Conservation (phyloP, 1,140 invertebrate species). For the Euwallacea fornicatus region DNA sequence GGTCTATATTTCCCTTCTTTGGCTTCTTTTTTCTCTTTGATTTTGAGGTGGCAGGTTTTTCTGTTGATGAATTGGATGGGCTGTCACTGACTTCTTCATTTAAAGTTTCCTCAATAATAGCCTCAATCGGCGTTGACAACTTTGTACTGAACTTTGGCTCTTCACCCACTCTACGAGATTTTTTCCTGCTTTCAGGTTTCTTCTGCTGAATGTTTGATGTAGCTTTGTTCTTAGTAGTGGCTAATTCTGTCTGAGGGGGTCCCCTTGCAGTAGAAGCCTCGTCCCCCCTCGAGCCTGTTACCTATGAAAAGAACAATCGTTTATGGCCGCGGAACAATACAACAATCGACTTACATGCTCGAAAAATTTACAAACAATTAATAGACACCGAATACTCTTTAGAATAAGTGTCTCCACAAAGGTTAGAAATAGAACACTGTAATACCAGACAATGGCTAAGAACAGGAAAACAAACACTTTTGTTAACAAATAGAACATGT, state of each 20-base stretch:
- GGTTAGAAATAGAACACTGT: slow-evolving; percentile 13
- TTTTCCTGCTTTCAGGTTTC: slow-evolving; percentile 13
- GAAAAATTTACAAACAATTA: slow-evolving; percentile 28
- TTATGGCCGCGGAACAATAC: neutral
- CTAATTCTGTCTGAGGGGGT: neutral
- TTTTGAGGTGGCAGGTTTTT: slow-evolving; percentile 3
- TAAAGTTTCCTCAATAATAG: slow-evolving; percentile 43
- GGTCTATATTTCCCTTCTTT: slow-evolving; percentile 5
- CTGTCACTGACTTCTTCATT: slow-evolving; percentile 38
- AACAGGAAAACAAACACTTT: slow-evolving; percentile 23
- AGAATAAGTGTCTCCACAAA: neutral
- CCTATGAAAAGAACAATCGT: neutral
- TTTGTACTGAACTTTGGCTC: slow-evolving; percentile 43
- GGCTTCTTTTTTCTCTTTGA: slow-evolving; percentile 27
- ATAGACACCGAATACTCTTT: slow-evolving; percentile 14
- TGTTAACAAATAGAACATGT: slow-evolving; percentile 27
- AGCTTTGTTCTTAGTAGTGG: neutral
- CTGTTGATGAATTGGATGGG: slow-evolving; percentile 13
- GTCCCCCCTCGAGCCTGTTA: neutral
- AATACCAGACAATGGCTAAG: slow-evolving; percentile 21
- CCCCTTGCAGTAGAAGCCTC: neutral
- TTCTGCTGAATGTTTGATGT: neutral
- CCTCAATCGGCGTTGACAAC: slow-evolving; percentile 42
- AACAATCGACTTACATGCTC: slow-evolving; percentile 32
- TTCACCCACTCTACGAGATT: slow-evolving; percentile 29